Conservation (phyloP, 2,888 invertebrate genomes). For the Steromphala cineraria region DNA sequence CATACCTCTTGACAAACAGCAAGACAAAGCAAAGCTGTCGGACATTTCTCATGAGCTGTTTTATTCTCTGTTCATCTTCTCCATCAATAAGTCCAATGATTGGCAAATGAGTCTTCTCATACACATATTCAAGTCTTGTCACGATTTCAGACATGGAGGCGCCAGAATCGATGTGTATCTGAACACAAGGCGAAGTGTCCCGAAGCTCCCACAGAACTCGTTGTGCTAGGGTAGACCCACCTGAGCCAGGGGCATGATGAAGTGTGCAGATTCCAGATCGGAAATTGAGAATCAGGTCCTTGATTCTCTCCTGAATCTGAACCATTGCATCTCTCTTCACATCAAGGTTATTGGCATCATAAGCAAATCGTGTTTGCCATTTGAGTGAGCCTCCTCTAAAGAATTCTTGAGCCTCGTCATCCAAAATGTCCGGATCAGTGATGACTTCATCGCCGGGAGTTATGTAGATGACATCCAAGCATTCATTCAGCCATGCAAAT, state of each 20-base stretch:
- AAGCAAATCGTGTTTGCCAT: conserved; percentile 48
- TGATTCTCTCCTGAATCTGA: conserved; percentile 22
- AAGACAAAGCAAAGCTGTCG: conserved; percentile 31
- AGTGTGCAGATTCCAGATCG: conserved; percentile 40
- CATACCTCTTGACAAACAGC: conserved; percentile 41
- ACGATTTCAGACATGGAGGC: conserved; percentile 34
- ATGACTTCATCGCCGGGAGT: conserved; percentile 25
- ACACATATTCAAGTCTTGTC: conserved; percentile 36
- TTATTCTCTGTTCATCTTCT: conserved; percentile 44
- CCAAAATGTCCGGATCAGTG: conserved; percentile 26
- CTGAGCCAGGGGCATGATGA: conserved; percentile 50
- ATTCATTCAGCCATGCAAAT: conserved; percentile 42
- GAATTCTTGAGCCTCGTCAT: conserved; percentile 45
- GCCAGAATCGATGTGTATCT: conserved; percentile 32
- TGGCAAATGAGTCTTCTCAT: conserved; percentile 43
- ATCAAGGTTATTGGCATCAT: conserved; percentile 41
- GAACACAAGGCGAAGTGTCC: conserved; percentile 42
- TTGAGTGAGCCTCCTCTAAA: conserved; percentile 47
- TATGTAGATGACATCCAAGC: conserved; percentile 42
- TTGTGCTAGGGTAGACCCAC: conserved; percentile 53
- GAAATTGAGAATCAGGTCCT: conserved; percentile 21
- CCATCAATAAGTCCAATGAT: conserved; percentile 48
- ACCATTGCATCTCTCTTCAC: conserved; percentile 39
- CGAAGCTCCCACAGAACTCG: conserved; percentile 49
- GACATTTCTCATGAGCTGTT: conserved; percentile 27